Evolutionary conservation across 2,113 vertebrate genomes (phyloP), one percentile per base, ranked within the genome.

Genomic region (Symphodus melops): DNA sequence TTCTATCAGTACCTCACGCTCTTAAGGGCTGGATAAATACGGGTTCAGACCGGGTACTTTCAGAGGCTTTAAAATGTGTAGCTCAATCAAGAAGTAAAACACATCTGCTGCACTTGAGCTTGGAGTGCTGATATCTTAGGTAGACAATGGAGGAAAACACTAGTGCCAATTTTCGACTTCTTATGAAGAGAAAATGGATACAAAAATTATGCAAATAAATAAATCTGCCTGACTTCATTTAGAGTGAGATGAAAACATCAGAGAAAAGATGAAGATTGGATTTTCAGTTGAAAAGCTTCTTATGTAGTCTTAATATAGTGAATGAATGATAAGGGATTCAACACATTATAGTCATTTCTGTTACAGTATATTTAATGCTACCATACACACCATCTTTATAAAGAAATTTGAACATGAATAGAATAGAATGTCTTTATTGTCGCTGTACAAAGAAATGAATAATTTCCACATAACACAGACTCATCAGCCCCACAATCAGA

Each of bases 191-290:
- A 69, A 84, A 82, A 88, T 88, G 63, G 62, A 67, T 64, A 87
- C 28, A 33, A 80, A 75, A 82, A 83, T 87, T 75, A 85, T 88
- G 79, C 81, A 82, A 87, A 89, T 88, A 59, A 82, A 67, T 54
- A 21, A 68, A 88, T 60, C 12, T 3, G 37, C 49, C 73, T 75
- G 54, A 84, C 80, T 84, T 89, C 56, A 73, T 83, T 81, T 66
- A 59, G 74, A 61, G 52, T 21, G 51, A 64, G 61, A 77, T 63
- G 59, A 72, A 56, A 67, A 51, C 57, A 49, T 63, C 39, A 39
- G 23, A 23, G 53, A 49, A 41, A 72, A 64, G 56, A 51, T 25
- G 14, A 64, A 12, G 25, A 69, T 83, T 37, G 25, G 52, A 78
- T 74, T 66, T 66, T 72, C 46, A 58, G 23, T 14, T 58, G 44